These are phyloP conservation scores for Staurois parvus DNA, from an alignment of 2,797 vertebrate species.

Conservation along the genomic window DNA sequence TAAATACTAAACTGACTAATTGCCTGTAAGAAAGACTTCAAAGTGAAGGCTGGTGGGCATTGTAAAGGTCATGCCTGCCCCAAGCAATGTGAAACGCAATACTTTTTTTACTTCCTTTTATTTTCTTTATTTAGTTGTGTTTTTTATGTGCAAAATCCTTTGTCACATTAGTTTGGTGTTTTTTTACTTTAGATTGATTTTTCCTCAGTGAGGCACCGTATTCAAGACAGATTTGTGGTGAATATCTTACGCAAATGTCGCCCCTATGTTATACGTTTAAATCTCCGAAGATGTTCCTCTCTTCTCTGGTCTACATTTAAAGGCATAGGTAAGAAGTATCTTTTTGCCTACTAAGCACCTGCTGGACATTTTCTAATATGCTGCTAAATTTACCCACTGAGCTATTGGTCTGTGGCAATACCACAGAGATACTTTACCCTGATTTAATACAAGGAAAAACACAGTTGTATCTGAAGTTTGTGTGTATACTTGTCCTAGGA, in stretches of 20 bases:
- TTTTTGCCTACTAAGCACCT: not conserved
- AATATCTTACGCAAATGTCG: constrained; percentile 68
- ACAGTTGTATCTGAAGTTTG: no score
- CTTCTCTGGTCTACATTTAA: constrained; percentile 67
- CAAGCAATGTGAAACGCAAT: no score
- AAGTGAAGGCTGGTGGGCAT: no score
- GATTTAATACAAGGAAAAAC: no score
- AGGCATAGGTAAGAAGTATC: constrained; percentile 67
- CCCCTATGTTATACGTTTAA: constrained; percentile 67
- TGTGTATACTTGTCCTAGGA: no score
- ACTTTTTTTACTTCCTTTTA: not conserved
- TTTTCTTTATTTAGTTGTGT: not conserved
- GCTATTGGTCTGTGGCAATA: no score
- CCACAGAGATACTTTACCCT: no score
- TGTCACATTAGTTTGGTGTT: not conserved
- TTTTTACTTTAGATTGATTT: constrained; percentile 72
- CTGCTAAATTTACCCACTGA: no score
- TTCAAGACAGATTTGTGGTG: constrained; percentile 65
- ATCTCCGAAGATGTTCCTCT: constrained; percentile 66
- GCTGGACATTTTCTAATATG: no score
- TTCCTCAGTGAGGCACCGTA: constrained; percentile 66
- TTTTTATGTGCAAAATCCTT: not conserved
- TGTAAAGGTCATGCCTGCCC: no score
- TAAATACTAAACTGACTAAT: no score
- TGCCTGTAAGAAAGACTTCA: no score